phyloP scores from a whole-genome alignment of 2,113 vertebrate genomes.

The Glaucidium brasilianum region DNA sequence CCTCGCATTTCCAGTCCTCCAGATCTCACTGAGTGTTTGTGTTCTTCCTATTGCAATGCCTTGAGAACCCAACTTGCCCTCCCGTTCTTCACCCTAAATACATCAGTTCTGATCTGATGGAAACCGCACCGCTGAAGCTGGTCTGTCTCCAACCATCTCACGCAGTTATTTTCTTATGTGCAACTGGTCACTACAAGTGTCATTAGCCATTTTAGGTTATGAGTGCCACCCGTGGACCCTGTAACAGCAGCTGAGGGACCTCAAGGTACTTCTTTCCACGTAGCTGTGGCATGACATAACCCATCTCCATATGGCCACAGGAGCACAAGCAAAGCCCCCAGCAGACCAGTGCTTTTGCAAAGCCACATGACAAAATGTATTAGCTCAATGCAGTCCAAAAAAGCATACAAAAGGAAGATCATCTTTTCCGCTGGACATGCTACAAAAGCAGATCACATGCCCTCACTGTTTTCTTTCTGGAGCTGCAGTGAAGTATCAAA shows the following conservation, averaged over 20 bases:
- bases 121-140: not conserved
- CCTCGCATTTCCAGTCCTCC: not conserved
- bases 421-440: not conserved
- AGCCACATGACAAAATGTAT: not conserved
- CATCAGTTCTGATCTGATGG: not conserved
- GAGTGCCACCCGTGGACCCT: accelerated
- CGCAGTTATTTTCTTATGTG: not conserved
- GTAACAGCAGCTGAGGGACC: not conserved
- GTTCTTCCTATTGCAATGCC: not conserved
- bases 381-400: not conserved
- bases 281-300: not conserved
- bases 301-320: not conserved
- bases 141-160: not conserved
- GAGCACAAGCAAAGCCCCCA: not conserved
- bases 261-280: not conserved
- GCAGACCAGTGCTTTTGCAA: not conserved
- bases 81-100: not conserved
- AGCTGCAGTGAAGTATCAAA: not conserved
- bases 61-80: not conserved
- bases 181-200: not conserved
- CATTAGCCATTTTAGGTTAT: not conserved
- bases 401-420: not conserved
- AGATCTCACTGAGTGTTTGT: not conserved
- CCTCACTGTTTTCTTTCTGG: not conserved
- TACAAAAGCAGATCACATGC: not conserved